Conservation (phyloP, 2,797 vertebrate genomes). For the Calcarius lapponicus region DNA sequence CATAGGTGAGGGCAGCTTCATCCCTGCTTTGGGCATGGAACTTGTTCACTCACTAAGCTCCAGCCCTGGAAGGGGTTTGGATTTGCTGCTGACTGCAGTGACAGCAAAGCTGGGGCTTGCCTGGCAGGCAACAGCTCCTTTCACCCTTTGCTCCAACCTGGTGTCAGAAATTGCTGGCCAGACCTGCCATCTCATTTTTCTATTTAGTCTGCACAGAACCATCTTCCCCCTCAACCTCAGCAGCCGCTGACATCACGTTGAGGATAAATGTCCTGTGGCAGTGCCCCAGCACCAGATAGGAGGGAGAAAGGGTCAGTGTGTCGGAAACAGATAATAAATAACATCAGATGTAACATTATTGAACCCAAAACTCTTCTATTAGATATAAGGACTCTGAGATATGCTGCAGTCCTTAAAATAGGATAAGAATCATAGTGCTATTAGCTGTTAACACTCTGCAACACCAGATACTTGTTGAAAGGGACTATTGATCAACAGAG, state of each 20-base stretch:
- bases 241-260: neutral
- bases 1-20: neutral
- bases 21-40: neutral
- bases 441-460: neutral
- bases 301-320: neutral
- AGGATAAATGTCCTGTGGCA: neutral
- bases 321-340: conserved; percentile 12
- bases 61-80: neutral
- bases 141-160: neutral
- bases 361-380: neutral
- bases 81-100: neutral
- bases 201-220: neutral
- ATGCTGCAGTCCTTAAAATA: neutral
- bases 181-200: neutral
- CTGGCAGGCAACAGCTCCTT: neutral
- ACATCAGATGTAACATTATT: neutral
- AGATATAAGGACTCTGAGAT: neutral
- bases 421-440: neutral
- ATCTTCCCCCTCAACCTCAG: neutral
- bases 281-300: neutral
- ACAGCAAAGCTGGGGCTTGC: neutral
- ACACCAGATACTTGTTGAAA: neutral
- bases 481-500: neutral
- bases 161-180: neutral
- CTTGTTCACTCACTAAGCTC: neutral